Percentiles rank a stretch among this genome's conserved stretches.
These are phyloP conservation scores for Cryptocheilus praepositus DNA, from an alignment of 2,888 invertebrate species.

Conservation along the genomic window DNA sequence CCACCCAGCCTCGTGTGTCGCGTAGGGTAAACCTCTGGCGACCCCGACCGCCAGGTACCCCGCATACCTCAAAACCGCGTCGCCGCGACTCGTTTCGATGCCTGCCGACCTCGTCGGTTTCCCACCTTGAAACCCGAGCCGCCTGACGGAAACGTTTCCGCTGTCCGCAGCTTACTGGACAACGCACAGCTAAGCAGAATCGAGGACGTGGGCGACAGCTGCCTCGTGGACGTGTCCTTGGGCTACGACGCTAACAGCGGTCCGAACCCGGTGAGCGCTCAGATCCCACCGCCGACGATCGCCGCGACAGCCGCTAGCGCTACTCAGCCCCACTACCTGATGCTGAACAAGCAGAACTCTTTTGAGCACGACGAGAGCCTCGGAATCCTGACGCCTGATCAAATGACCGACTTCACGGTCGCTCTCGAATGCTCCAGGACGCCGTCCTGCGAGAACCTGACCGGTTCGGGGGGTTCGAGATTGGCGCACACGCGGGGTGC, in stretches of 20 bases:
- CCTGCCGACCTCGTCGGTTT: background rate
- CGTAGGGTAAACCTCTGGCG: too few species aligned
- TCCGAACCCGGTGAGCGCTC: conserved; percentile 9
- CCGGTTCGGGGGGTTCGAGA: conserved; percentile 64
- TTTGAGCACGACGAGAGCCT: conserved; percentile 88
- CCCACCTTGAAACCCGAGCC: conserved; percentile 2
- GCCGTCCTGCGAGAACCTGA: conserved; percentile 81
- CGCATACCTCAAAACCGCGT: too few species aligned
- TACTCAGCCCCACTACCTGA: conserved; percentile 63
- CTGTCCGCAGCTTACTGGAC: conserved; percentile 54
- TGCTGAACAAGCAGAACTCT: conserved; percentile 84
- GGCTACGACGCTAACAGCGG: conserved; percentile 21
- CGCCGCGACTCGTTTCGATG: too few species aligned
- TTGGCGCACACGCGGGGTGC: conserved; percentile 56
- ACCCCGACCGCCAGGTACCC: too few species aligned
- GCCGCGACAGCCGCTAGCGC: conserved; percentile 27
- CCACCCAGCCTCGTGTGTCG: too few species aligned
- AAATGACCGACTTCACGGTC: conserved; percentile 84
- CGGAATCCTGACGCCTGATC: conserved; percentile 91
- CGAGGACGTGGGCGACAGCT: conserved; percentile 62
- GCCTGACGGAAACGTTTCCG: too few species aligned
- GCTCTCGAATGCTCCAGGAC: conserved; percentile 80
- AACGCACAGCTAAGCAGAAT: conserved; percentile 58
- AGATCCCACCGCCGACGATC: conserved; percentile 24
- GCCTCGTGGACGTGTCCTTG: conserved; percentile 51